Conservation (phyloP, 2,888 invertebrate species). For the Machimus atricapillus region DNA sequence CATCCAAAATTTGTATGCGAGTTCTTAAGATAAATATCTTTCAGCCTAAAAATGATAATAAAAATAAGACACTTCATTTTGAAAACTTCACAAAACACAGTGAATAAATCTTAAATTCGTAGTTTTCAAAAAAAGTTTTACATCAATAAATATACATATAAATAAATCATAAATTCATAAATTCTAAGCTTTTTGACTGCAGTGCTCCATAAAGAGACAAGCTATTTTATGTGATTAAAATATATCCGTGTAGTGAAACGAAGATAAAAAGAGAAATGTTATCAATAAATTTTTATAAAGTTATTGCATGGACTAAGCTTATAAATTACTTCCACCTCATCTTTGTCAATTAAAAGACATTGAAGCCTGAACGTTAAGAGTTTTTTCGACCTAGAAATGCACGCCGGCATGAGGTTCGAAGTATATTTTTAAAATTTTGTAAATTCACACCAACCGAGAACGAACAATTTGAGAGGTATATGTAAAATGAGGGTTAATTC, state of each 20-base stretch:
- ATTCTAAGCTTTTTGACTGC: not conserved
- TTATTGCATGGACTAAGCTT: slow-evolving; percentile 8
- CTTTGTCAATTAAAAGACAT: not conserved
- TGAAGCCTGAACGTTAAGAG: slow-evolving; percentile 12
- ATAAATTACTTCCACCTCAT: not conserved
- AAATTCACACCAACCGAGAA: not conserved
- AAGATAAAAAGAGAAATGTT: not conserved
- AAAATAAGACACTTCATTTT: no score
- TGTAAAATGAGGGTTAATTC: not conserved
- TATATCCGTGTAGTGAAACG: not conserved
- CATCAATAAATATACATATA: no score
- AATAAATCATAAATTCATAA: not conserved
- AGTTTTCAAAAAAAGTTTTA: not conserved
- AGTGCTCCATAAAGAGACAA: not conserved
- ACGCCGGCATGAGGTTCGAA: not conserved
- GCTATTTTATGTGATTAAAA: slow-evolving; percentile 2
- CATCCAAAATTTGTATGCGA: no score
- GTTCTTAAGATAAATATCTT: no score
- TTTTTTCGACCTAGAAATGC: not conserved
- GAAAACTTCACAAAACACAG: no score
- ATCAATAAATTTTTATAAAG: slow-evolving; percentile 14
- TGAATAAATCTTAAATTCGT: not conserved
- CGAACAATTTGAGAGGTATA: not conserved
- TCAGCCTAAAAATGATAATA: no score
- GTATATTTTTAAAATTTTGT: slow-evolving; percentile 26